A percentile compares a stretch with the other conserved stretches of the same genome.
These are phyloP conservation scores for Spilogale gracilis DNA, from an alignment of 2,113 vertebrate genomes.

Conservation along the genomic window DNA sequence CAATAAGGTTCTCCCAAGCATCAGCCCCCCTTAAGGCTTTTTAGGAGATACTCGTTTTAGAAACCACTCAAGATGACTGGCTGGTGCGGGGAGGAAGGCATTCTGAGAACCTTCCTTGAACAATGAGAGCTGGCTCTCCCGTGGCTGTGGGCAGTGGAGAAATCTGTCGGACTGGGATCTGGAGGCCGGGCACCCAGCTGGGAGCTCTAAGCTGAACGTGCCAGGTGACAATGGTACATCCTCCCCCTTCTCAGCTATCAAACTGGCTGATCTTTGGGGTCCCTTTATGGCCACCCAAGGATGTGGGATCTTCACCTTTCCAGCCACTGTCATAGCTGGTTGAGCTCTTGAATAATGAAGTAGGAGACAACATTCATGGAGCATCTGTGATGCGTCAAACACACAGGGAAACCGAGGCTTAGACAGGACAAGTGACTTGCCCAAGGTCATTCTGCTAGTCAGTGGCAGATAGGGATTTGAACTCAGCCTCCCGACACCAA, in stretches of 20 bases:
- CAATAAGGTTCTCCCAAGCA: not conserved
- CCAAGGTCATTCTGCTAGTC: not conserved
- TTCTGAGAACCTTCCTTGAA: not conserved
- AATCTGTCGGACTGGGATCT: too few relatives aligned
- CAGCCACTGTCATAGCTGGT: not conserved
- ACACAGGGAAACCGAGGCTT: not conserved
- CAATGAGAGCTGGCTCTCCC: not conserved
- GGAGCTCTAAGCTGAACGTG: not conserved
- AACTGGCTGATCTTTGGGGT: not conserved
- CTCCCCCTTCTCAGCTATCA: not conserved
- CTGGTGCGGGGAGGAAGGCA: fast-evolving
- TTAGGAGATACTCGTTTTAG: not conserved
- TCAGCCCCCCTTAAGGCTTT: not conserved
- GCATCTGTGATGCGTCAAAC: not conserved
- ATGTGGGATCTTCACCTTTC: not conserved
- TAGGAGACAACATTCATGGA: not conserved
- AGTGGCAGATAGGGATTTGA: not conserved
- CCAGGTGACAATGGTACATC: not conserved
- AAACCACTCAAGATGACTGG: not conserved
- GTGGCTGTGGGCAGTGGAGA: fast-evolving
- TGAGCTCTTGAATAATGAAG: not conserved
- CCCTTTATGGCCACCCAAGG: not conserved
- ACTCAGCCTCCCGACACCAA: not conserved
- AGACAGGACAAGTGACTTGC: not conserved
- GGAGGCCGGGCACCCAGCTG: not conserved